Evolutionary conservation across 2,113 vertebrate species (phyloP), one percentile per base, ranked within the genome.

Genomic region (Actinemys pallida): DNA sequence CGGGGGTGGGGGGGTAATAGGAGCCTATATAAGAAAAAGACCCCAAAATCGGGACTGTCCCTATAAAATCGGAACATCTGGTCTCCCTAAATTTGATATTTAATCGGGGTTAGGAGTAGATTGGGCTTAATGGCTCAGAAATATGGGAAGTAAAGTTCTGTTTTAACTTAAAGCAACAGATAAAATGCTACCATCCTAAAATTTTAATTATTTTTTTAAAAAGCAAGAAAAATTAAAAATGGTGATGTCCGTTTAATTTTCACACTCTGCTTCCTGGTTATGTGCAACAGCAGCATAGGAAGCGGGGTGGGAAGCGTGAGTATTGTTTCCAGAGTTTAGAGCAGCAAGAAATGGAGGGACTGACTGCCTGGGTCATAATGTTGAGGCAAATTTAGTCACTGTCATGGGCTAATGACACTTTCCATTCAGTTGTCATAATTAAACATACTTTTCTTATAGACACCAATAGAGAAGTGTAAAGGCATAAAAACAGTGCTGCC

Each of bases 251-350:
- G 35, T 72, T 27, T 27, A 25, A 27, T 78, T 78, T 78, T 78
- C 25, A 78, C 6, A 13, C 24, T 27, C 24, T 47, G 42, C 75
- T 47, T 45, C 13, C 75, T 52, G 79, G n/a, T 29, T 57, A 20
- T 1, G 35, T 12, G 56, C 0, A 3, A 54, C 65, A n/a, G 14
- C 13, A 83, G 29, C 45, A 42, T 4, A 14, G 69, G 8, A 78
- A 42, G 49, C 12, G 9, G 2, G 3, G n/a, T 10, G 7, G 2
- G 3, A 1, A 0, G 24, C 1, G 31, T 72, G 4, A 5, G 10
- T 3, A 10, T 86, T 42, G 22, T 89, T 59, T 80, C 31, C 56
- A 65, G 19, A 31, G 16, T 1, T 54, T 85, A 3, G 7, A 93
- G 29, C 10, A 87, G 16, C 19, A 50, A 19, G 81, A 83, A 20